These are phyloP conservation scores for Rhagonycha fulva DNA, from an alignment of 2,888 invertebrate genomes.

Conservation along the genomic window DNA sequence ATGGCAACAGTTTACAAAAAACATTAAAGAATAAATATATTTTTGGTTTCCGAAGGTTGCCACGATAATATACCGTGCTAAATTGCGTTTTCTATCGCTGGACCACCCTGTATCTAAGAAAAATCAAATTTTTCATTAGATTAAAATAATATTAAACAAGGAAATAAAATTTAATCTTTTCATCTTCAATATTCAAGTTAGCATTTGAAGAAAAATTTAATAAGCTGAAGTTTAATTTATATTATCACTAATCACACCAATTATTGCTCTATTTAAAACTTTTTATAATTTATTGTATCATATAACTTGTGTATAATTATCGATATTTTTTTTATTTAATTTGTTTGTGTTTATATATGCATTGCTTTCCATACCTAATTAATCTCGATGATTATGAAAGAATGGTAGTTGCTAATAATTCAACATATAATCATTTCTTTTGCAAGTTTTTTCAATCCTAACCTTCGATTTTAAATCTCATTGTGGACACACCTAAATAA, in stretches of 20 bases:
- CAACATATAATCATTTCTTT: background rate
- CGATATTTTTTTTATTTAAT: background rate
- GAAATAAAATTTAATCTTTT: background rate
- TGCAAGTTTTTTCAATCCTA: background rate
- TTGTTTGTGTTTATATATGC: background rate
- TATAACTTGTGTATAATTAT: background rate
- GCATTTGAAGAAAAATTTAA: background rate
- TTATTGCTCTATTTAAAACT: background rate
- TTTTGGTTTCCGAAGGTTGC: background rate
- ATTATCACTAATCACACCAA: background rate
- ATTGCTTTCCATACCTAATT: conserved; percentile 3
- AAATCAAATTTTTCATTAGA: background rate
- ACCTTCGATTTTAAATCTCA: background rate
- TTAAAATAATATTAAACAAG: background rate
- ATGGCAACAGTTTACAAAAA: background rate
- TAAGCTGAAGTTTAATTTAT: background rate
- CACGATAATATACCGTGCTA: background rate
- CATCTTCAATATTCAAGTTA: background rate
- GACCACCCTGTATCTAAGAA: background rate
- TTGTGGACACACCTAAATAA: background rate
- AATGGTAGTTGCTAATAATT: background rate
- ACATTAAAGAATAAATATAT: background rate
- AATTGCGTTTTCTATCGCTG: background rate
- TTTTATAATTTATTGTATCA: background rate
- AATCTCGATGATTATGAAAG: background rate